These are phyloP conservation scores for Phoronis australis DNA, from an alignment of 2,888 invertebrate genomes.

Conservation along the genomic window DNA sequence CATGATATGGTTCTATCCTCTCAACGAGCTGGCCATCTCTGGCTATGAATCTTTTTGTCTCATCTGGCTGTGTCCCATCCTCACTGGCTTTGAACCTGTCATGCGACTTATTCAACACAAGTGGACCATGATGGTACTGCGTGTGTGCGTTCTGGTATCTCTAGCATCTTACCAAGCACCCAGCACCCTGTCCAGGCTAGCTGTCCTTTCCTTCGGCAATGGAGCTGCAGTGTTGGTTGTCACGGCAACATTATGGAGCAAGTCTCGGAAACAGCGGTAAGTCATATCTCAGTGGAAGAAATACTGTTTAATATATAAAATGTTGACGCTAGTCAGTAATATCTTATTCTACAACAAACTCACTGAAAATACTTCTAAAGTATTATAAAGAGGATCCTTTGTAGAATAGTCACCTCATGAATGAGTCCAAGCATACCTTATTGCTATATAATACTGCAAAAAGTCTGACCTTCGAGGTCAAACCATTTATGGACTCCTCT, in stretches of 20 bases:
- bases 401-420: no score
- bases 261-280: slow-evolving; percentile 32
- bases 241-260: slow-evolving; percentile 37
- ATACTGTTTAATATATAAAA: no score
- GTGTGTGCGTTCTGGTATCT: slow-evolving; percentile 29
- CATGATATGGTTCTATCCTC: slow-evolving; percentile 54
- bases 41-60: slow-evolving; percentile 51
- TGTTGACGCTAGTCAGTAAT: no score
- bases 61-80: slow-evolving; percentile 39
- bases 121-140: slow-evolving; percentile 28
- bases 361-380: no score
- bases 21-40: slow-evolving; percentile 52
- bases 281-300: no score
- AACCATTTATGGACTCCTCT: no score
- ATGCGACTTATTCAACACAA: slow-evolving; percentile 23
- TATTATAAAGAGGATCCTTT: no score
- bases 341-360: no score
- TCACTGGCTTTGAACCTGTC: slow-evolving; percentile 21
- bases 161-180: slow-evolving; percentile 48
- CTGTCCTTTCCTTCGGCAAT: slow-evolving; percentile 39
- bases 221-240: slow-evolving; percentile 40
- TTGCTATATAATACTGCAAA: no score
- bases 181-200: slow-evolving; percentile 38
- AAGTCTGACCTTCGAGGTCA: no score
- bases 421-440: no score